These are phyloP conservation scores for Telenomus remus DNA, from an alignment of 1,140 invertebrate species.

Conservation along the genomic window DNA sequence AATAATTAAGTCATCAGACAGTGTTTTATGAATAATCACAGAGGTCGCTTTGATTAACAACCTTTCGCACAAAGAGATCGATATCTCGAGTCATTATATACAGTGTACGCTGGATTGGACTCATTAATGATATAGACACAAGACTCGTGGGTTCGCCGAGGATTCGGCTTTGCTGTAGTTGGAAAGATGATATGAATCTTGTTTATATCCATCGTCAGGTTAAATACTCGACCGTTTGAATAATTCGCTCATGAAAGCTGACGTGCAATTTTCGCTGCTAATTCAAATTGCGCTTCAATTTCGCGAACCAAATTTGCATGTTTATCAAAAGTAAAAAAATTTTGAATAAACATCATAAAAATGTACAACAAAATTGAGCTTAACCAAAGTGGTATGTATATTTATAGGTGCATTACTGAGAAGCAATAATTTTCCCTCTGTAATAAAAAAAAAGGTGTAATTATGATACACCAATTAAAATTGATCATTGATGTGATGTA, in stretches of 20 bases:
- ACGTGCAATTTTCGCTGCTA: constrained; percentile 23
- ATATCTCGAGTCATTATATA: constrained; percentile 39
- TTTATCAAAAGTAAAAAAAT: too few species aligned
- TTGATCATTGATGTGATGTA: too few species aligned
- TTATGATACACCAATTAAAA: too few species aligned
- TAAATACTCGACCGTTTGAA: constrained; percentile 38
- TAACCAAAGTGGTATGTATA: too few species aligned
- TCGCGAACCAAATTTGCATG: too few species aligned
- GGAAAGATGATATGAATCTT: constrained; percentile 44
- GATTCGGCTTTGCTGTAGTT: constrained; percentile 32
- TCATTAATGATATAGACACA: constrained; percentile 34
- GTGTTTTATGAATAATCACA: constrained; percentile 37
- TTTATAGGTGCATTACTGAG: too few species aligned
- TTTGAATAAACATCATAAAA: too few species aligned
- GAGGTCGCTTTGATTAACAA: constrained; percentile 33
- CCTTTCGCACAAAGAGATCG: constrained; percentile 32
- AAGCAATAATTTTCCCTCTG: too few species aligned
- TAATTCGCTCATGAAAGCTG: constrained; percentile 25
- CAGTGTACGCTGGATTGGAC: constrained; percentile 27
- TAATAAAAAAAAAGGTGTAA: too few species aligned
- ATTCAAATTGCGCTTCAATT: constrained; percentile 7
- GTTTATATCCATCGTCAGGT: constrained; percentile 27
- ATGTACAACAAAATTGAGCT: not conserved
- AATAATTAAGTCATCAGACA: constrained; percentile 37
- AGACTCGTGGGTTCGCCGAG: constrained; percentile 12